Evolutionary conservation across 2,888 invertebrate species (phyloP), one percentile per base, ranked within the genome.

Genomic region (Lochmaea crataegi): DNA sequence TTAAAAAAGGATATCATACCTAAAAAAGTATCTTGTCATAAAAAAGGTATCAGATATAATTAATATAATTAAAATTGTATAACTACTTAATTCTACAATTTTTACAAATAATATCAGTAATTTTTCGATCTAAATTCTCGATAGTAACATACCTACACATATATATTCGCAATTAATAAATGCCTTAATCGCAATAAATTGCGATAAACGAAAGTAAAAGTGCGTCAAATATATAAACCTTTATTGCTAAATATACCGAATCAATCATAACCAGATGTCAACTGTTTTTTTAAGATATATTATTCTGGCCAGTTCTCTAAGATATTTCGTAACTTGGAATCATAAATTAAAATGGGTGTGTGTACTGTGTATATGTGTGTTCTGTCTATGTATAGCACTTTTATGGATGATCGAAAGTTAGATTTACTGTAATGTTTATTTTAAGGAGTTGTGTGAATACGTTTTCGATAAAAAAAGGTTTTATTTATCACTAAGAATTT

Each of bases 151-250:
- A 38, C 32, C 32, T 38, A 38, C 32, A 38, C 32, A 38, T 60
- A 60, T 60, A 60, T n/a, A 60, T 42, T 32, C 3, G 41, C 18
- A 61, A 64, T 45, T 64, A 51, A 65, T 65, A 56, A 69, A 64
- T 68, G 16, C n/a, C 48, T 38, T 57, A 67, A 32, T 66, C 16
- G 22, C 26, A n/a, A 32, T 38, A 38, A 38, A 38, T 38, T 9
- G 32, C 32, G 1, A 65, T 26, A 53, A 73, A 61, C 18, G 73
- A 73, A 73, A 73, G 73, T 73, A 73, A 73, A 61, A 73, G 73
- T 73, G 57, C 42, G n/a, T 64, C 72, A 32, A 14, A n/a, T 73
- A 56, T 68, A 57, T 57, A 58, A 66, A 64, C 45, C 12, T 57
- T 71, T 57, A 58, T 66, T 58, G 63, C 61, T 65, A 57, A 70